Percentiles rank a stretch among this genome's conserved stretches.
Conservation (phyloP, 1,140 invertebrate genomes). For the Onthophagus taurus region DNA sequence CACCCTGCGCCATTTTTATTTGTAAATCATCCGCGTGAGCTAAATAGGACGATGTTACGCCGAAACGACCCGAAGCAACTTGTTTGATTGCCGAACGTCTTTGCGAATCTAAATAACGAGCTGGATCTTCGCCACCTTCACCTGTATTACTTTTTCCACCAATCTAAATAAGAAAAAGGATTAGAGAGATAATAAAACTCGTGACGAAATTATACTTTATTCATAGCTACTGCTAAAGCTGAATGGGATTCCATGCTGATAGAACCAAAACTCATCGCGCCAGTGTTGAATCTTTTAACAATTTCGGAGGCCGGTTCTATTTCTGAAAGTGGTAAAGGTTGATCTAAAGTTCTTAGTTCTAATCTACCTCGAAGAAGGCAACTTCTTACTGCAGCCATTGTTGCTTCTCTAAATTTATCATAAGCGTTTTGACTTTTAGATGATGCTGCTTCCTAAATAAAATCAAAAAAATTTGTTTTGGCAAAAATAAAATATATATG, state of each 20-base stretch:
- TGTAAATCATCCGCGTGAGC: conserved; percentile 94
- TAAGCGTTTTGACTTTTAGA: conserved; percentile 78
- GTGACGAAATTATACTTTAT: conserved; percentile 44
- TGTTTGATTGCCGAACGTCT: conserved; percentile 76
- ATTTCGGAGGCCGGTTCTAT: conserved; percentile 91
- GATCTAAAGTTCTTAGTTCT: conserved; percentile 67
- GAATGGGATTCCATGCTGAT: conserved; percentile 91
- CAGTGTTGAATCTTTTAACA: conserved; percentile 77
- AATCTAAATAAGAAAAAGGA: conserved; percentile 44
- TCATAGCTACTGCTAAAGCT: conserved; percentile 95
- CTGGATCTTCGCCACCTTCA: conserved; percentile 87
- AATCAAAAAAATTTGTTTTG: background rate
- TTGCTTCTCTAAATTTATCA: conserved; percentile 78
- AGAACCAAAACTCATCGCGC: conserved; percentile 89
- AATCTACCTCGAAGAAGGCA: conserved; percentile 92
- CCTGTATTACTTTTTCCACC: conserved; percentile 96
- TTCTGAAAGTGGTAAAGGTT: conserved; percentile 72
- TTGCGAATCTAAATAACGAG: conserved; percentile 70
- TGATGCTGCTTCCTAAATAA: conserved; percentile 60
- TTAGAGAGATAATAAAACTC: conserved; percentile 2
- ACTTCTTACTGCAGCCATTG: conserved; percentile 74
- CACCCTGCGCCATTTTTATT: conserved; percentile 99
- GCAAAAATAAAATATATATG: conserved; percentile 1
- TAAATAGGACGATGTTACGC: conserved; percentile 93
- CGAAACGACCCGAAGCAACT: conserved; percentile 96